phyloP scores from a whole-genome alignment of 2,888 invertebrate genomes.

The Drosophila ochracea region DNA sequence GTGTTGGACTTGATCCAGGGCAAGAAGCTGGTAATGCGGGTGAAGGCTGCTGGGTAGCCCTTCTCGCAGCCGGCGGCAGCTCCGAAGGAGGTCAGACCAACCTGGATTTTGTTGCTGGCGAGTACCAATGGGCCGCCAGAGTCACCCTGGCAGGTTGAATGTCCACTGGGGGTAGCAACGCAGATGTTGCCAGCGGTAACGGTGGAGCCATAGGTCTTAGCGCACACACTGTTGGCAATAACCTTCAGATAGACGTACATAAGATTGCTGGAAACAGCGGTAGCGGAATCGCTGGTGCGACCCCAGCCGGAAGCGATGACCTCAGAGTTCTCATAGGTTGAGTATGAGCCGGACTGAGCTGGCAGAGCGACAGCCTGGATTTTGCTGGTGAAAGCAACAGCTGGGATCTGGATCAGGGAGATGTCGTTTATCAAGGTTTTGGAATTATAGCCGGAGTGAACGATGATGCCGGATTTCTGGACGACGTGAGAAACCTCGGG shows the following conservation, averaged over 20 bases:
- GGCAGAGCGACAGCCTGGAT: slow-evolving; percentile 45
- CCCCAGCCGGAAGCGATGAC: slow-evolving; percentile 77
- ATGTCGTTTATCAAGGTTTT: slow-evolving; percentile 68
- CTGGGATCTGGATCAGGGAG: slow-evolving; percentile 64
- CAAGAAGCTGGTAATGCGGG: slow-evolving; percentile 67
- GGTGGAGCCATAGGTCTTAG: slow-evolving; percentile 81
- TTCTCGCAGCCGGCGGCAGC: slow-evolving; percentile 69
- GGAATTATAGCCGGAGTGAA: slow-evolving; percentile 81
- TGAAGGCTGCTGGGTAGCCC: slow-evolving; percentile 79
- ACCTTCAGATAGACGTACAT: slow-evolving; percentile 55
- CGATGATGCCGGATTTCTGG: slow-evolving; percentile 55
- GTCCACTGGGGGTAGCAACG: slow-evolving; percentile 45
- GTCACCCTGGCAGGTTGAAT: slow-evolving; percentile 82
- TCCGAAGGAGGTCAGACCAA: slow-evolving; percentile 82
- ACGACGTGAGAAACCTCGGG: slow-evolving; percentile 51
- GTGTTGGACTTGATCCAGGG: slow-evolving; percentile 70
- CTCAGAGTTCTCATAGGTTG: slow-evolving; percentile 32
- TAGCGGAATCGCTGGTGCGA: slow-evolving; percentile 45
- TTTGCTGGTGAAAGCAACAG: slow-evolving; percentile 15
- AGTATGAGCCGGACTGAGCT: slow-evolving; percentile 43
- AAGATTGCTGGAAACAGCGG: slow-evolving; percentile 72
- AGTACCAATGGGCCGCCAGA: slow-evolving; percentile 82
- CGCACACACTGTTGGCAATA: slow-evolving; percentile 78
- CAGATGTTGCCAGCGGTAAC: slow-evolving; percentile 64
- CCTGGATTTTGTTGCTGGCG: slow-evolving; percentile 21